Base-by-base conservation (phyloP, 2,113 vertebrate genomes). In the Grammomys dolichurus region DNA sequence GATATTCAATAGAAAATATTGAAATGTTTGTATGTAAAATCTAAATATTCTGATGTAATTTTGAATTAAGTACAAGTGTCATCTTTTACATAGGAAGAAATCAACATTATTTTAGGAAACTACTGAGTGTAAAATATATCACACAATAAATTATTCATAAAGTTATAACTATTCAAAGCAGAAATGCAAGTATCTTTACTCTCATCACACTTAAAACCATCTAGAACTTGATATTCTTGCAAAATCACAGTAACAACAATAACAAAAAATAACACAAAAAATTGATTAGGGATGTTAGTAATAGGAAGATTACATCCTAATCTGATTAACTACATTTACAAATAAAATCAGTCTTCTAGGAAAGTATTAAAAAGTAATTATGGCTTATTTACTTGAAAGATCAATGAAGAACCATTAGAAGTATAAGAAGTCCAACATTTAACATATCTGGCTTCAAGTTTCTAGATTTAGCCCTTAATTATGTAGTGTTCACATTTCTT, bases 61-160 rank as follows among this genome's bases (percentile, higher is more conserved):
- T 67, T 70, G 73, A 97, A 96, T 98, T 95, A 97, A 97, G 77
- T 81, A 95, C 73, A 84, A 97, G 3, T 89, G 14, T 96, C 60
- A 91, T 97, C 80, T 97, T 91, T 91, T 90, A 65, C 78, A 56
- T 87, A 97, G 90, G 88, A 98, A 95, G 81, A 94, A 72, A 88
- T 60, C 36, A 78, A 77, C 80, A 80, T 96, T 2, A 7, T 76
- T 43, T 76, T 36, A 90, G 95, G 31, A 2, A 95, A 97, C 95
- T 95, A 73, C 63, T 89, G 85, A 77, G 60, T 91, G 73, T 54
- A 88, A 43, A 95, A 3, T 87, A 40, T 16, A 95, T 3, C 19
- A 97, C 82, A 19, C 87, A 58, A 46, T 91, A 76, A 97, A 70
- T 97, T 96, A 92, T 93, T 97, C 40, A 93, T 65, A n/a, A 97